Percentiles rank a stretch among this genome's conserved stretches.
Evolutionary conservation across 1,140 invertebrate species (phyloP).

Genomic region (Drosophila insularis): DNA sequence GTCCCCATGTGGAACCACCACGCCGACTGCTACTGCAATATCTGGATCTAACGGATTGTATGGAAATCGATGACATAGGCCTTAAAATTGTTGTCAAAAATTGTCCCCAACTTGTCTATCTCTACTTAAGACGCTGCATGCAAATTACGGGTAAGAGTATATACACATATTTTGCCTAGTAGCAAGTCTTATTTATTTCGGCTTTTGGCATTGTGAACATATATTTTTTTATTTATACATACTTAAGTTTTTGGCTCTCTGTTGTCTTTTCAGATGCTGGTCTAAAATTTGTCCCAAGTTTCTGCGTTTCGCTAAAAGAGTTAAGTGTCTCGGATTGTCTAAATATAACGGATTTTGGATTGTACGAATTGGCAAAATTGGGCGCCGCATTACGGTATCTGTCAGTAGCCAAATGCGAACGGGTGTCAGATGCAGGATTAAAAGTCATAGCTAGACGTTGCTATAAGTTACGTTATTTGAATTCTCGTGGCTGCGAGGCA

Average conservation of each 20-base stretch:
- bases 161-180: no score
- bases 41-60: conserved; percentile 94
- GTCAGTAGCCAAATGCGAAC: conserved; percentile 94
- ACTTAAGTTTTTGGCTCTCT: background rate
- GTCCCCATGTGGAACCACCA: conserved; percentile 85
- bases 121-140: conserved; percentile 94
- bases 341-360: conserved; percentile 94
- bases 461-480: conserved; percentile 94
- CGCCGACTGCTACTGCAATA: conserved; percentile 87
- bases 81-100: conserved; percentile 91
- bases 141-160: conserved; percentile 88
- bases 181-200: no score
- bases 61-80: conserved; percentile 90
- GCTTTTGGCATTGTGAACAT: no score
- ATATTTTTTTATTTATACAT: no score
- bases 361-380: conserved; percentile 94
- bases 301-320: conserved; percentile 92
- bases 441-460: conserved; percentile 94
- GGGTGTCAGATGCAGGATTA: conserved; percentile 92
- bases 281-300: conserved; percentile 91
- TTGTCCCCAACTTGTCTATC: conserved; percentile 92
- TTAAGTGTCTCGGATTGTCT: conserved; percentile 95
- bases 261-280: conserved; percentile 85
- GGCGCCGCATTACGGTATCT: conserved; percentile 92
- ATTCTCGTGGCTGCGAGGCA: conserved; percentile 95